These are phyloP conservation scores for Cylindroiulus punctatus DNA, from an alignment of 2,888 invertebrate genomes.

Conservation along the genomic window DNA sequence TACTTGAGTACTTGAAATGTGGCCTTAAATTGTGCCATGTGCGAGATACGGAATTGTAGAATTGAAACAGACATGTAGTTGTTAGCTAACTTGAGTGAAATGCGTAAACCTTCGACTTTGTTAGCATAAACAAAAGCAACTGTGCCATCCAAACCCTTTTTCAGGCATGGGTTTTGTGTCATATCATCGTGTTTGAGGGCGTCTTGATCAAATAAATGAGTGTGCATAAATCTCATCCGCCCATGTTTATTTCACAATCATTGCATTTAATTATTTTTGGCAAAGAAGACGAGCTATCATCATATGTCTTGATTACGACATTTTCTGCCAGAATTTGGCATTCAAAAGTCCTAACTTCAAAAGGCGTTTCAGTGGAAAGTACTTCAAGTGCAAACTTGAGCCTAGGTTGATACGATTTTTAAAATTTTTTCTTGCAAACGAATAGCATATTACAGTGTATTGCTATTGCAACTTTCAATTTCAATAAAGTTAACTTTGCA, in stretches of 20 bases:
- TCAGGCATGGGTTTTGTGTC: conserved; percentile 10
- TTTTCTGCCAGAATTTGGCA: background rate
- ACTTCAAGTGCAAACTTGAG: background rate
- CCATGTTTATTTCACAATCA: background rate
- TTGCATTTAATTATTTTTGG: conserved; percentile 3
- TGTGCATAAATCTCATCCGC: background rate
- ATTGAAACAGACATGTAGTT: background rate
- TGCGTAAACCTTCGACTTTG: background rate
- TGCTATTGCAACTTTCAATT: too few relatives aligned
- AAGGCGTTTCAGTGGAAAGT: background rate
- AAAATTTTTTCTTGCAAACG: too few relatives aligned
- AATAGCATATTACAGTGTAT: too few relatives aligned
- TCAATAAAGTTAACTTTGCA: too few relatives aligned
- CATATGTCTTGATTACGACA: background rate
- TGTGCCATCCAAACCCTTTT: background rate
- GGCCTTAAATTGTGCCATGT: background rate
- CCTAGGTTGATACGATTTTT: background rate
- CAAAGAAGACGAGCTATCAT: background rate
- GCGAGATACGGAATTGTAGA: background rate
- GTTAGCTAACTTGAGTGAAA: background rate
- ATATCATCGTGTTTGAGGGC: background rate
- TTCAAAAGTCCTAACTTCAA: background rate
- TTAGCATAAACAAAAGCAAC: background rate
- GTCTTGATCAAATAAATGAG: conserved; percentile 1
- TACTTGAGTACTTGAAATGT: background rate